Conservation (phyloP, 2,888 invertebrate genomes). For the Microctonus aethiopoides region DNA sequence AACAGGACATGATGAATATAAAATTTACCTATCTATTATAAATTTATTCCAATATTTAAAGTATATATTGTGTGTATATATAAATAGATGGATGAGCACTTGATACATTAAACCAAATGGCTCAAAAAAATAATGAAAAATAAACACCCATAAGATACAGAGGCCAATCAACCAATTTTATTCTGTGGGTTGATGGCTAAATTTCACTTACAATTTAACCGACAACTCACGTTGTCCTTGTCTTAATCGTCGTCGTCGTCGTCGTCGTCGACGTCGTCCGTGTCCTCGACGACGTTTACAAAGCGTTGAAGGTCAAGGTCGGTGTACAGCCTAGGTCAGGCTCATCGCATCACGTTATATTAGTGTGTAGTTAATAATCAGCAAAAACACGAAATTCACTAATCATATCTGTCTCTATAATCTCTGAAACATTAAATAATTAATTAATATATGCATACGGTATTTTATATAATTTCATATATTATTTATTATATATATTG, state of each 20-base stretch:
- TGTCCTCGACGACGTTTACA: not conserved
- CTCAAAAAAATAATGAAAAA: not conserved
- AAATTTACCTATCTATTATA: not conserved
- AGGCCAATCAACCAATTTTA: constrained; percentile 1
- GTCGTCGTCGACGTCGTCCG: not conserved
- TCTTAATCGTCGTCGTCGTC: not conserved
- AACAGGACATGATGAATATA: not conserved
- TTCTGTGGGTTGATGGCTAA: constrained; percentile 23
- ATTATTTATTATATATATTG: too few species aligned
- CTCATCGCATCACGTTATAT: constrained; percentile 52
- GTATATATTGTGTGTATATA: not conserved
- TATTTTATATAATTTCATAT: too few species aligned
- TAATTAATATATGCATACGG: too few species aligned
- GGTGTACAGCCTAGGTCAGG: constrained; percentile 64
- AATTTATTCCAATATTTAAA: not conserved
- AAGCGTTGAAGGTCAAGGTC: constrained; percentile 58
- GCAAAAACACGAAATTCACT: not conserved
- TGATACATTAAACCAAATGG: too few species aligned
- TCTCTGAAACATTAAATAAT: not conserved
- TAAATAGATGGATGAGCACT: too few species aligned
- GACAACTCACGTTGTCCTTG: not conserved
- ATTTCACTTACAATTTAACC: constrained; percentile 17
- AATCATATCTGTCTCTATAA: not conserved
- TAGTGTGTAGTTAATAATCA: not conserved
- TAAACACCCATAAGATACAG: not conserved